These are phyloP conservation scores for Okamejei kenojei DNA, from an alignment of 2,797 vertebrate species.

Conservation along the genomic window DNA sequence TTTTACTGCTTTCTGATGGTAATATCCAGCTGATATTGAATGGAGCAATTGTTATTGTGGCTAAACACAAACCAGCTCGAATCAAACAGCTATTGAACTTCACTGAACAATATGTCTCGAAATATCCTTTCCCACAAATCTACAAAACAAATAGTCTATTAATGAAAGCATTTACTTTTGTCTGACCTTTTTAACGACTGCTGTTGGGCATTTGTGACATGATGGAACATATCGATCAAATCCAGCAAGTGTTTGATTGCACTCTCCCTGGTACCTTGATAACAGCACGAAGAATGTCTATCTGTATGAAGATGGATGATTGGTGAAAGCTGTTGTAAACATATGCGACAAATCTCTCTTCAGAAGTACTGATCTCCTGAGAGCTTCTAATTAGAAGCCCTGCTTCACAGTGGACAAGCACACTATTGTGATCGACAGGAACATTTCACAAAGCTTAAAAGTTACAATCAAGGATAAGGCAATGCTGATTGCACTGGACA, in stretches of 20 bases:
- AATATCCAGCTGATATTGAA: not conserved
- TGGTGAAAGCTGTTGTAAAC: constrained; percentile 45
- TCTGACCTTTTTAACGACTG: constrained; percentile 40
- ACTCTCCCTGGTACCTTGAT: constrained; percentile 36
- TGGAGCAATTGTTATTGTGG: not conserved
- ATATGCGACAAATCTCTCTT: constrained; percentile 43
- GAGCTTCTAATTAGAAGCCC: constrained; percentile 45
- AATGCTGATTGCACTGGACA: constrained; percentile 42
- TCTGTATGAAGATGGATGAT: constrained; percentile 47
- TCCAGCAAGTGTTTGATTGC: not conserved
- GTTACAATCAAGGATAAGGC: constrained; percentile 43
- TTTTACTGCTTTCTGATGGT: not conserved
- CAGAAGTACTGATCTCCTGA: constrained; percentile 43
- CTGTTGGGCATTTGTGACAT: constrained; percentile 28
- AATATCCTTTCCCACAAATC: not conserved
- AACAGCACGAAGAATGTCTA: constrained; percentile 41
- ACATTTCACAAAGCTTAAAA: constrained; percentile 43
- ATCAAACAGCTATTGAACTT: constrained; percentile 13
- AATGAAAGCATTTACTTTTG: constrained; percentile 37
- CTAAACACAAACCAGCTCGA: constrained; percentile 1
- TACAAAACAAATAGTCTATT: not conserved
- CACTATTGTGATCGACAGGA: constrained; percentile 43
- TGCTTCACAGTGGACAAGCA: constrained; percentile 40
- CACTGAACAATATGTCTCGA: constrained; percentile 2
- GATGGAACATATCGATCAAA: constrained; percentile 2